Percentiles rank a stretch among this genome's conserved stretches.
These are phyloP conservation scores for Terrapene triunguis DNA, from an alignment of 2,113 vertebrate genomes.

Conservation along the genomic window DNA sequence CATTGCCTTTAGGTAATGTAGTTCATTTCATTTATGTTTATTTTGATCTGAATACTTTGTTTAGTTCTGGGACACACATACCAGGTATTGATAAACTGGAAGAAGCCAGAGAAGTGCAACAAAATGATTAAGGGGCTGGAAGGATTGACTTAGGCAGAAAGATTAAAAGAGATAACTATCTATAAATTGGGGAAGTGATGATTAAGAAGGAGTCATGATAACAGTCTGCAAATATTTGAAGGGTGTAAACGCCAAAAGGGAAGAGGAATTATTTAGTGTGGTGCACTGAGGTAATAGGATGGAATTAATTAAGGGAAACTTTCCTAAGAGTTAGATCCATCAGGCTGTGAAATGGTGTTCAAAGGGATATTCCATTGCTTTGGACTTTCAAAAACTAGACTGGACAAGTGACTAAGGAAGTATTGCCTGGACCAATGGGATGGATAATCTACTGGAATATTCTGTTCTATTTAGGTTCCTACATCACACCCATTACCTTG, in stretches of 20 bases:
- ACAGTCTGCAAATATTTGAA: constrained; percentile 8
- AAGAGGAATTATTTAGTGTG: neutral
- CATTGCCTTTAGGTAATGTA: neutral
- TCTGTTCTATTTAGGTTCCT: neutral
- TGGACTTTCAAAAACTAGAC: neutral
- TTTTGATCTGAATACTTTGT: neutral
- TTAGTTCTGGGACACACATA: neutral
- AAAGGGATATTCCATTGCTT: neutral
- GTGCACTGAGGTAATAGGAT: neutral
- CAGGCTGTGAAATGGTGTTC: neutral
- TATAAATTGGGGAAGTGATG: neutral
- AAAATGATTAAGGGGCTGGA: neutral
- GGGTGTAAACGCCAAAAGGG: neutral
- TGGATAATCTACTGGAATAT: neutral
- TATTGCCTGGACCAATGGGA: neutral
- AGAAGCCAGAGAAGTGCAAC: neutral
- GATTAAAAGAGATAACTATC: neutral
- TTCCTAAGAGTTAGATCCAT: neutral
- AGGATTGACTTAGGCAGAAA: constrained; percentile 23
- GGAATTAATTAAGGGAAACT: neutral
- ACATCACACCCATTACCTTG: neutral
- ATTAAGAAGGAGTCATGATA: neutral
- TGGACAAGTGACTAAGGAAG: neutral
- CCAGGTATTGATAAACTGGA: constrained; percentile 1
- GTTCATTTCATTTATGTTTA: neutral